Evolutionary conservation across 2,888 invertebrate species (phyloP).

Genomic region (Silvanus unidentatus): DNA sequence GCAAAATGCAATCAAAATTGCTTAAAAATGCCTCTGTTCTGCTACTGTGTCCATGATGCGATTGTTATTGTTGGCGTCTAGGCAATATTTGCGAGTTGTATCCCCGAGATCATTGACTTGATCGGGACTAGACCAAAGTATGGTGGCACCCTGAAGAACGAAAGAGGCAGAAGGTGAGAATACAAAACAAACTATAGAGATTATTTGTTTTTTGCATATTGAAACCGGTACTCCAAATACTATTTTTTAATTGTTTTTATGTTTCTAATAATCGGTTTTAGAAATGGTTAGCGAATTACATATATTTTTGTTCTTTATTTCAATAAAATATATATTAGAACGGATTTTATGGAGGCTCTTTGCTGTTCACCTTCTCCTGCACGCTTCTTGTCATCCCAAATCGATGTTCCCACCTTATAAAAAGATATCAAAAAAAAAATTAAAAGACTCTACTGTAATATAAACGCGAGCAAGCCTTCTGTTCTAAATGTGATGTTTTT

Average conservation of each 20-base stretch:
- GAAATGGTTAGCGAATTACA: slow-evolving; percentile 16
- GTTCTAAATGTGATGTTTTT: too few species aligned
- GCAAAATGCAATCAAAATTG: slow-evolving; percentile 16
- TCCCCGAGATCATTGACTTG: slow-evolving; percentile 99
- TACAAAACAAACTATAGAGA: slow-evolving; percentile 5
- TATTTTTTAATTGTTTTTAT: slow-evolving; percentile 10
- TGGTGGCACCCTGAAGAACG: slow-evolving; percentile 99
- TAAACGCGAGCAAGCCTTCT: too few species aligned
- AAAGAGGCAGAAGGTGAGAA: slow-evolving; percentile 99
- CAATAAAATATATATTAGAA: slow-evolving; percentile 6
- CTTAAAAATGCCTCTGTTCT: slow-evolving; percentile 17
- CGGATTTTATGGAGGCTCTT: slow-evolving; percentile 17
- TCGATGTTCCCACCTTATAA: slow-evolving; percentile 19
- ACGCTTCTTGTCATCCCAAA: slow-evolving; percentile 35
- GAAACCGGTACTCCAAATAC: slow-evolving; percentile 1
- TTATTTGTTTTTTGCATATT: slow-evolving; percentile 4
- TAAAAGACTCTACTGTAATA: too few species aligned
- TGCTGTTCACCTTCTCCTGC: slow-evolving; percentile 31
- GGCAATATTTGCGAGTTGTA: slow-evolving; percentile 99
- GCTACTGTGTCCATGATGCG: slow-evolving; percentile 35
- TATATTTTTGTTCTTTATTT: slow-evolving; percentile 2
- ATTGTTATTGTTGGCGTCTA: slow-evolving; percentile 56
- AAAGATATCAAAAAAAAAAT: slow-evolving; percentile 5
- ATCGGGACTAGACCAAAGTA: slow-evolving; percentile 99
- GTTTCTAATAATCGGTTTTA: slow-evolving; percentile 9